Base-by-base conservation (phyloP, 2,113 vertebrate species). In the Halcyon malimbica region DNA sequence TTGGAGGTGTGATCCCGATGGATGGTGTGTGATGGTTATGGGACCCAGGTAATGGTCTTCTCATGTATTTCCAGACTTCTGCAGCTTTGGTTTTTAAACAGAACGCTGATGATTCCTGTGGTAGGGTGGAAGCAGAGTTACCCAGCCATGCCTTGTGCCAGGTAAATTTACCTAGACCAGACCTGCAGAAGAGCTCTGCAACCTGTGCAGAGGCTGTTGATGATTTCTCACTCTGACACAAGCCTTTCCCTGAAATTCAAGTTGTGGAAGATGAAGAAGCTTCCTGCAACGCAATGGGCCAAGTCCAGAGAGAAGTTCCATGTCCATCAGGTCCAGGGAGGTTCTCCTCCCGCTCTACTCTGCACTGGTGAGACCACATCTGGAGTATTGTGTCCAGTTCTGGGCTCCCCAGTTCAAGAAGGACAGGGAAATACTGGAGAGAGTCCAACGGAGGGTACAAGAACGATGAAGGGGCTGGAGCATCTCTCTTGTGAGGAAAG, bases 21-120 rank as follows among this genome's bases (percentile, higher is more conserved):
- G 26, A 2, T 18, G 23, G 28, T 16, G 21, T 9, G 35, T 13
- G 48, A 7, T 24, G 35, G 25, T n/a, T 5, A 13, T 19, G 19
- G 26, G 11, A 5, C 9, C 19, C 1, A 0, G 0, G 41, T 41
- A 18, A 20, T 2, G 14, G 24, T 4, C 3, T 3, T 11, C 54
- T 11, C 28, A 10, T 51, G 39, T 5, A 5, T 18, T 48, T 48
- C 57, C 23, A 39, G 3, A 13, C 8, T 37, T 48, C 19, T 20
- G 6, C 42, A 60, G 8, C 21, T 54, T 20, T n/a, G 19, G 2
- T 35, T 68, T 68, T 44, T 7, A 9, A 54, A 10, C 13, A 41
- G 28, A 80, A 60, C 2, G 16, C 10, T 37, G 8, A 13, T n/a
- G 33, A 15, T 33, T 83, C 8, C 19, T n/a, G 48, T 5, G 10